Conservation (phyloP, 2,113 vertebrate species). For the Gorsachius goisagi region DNA sequence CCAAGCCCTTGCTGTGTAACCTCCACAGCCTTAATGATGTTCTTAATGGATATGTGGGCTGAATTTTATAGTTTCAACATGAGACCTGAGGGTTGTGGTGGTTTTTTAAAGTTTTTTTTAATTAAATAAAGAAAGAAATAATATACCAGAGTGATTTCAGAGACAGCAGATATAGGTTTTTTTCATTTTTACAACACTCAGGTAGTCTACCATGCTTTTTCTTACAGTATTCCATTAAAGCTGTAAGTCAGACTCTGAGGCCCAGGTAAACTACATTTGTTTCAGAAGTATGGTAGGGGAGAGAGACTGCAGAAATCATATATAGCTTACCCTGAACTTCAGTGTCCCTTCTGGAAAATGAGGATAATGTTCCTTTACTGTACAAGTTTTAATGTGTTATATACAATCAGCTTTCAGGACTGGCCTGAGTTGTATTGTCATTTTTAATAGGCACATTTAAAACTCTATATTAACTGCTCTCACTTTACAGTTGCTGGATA, state of each 20-base stretch:
- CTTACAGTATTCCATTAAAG: not conserved
- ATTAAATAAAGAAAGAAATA: not conserved
- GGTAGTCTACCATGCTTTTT: not conserved
- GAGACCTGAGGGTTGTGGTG: not conserved
- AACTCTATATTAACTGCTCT: not conserved
- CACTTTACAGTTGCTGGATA: not conserved
- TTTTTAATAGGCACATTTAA: not conserved
- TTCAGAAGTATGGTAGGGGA: not conserved
- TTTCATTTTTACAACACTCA: not conserved
- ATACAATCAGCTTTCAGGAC: not conserved
- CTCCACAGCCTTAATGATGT: constrained; percentile 46
- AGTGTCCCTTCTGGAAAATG: not conserved
- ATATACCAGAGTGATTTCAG: not conserved
- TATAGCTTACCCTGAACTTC: not conserved
- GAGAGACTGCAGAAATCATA: not conserved
- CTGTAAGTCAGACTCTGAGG: not conserved
- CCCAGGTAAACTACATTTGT: not conserved
- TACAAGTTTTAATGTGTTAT: not conserved
- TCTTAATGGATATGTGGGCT: constrained; percentile 54
- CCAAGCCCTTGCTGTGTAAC: constrained; percentile 55
- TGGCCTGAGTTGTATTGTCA: not conserved
- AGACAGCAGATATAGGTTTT: not conserved
- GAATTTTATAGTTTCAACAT: constrained; percentile 31
- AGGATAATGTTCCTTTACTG: not conserved
- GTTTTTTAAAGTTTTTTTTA: not conserved